Percentiles rank a stretch among this genome's conserved stretches.
These are phyloP conservation scores for Cariama cristata DNA, from an alignment of 2,113 vertebrate genomes.

Conservation along the genomic window DNA sequence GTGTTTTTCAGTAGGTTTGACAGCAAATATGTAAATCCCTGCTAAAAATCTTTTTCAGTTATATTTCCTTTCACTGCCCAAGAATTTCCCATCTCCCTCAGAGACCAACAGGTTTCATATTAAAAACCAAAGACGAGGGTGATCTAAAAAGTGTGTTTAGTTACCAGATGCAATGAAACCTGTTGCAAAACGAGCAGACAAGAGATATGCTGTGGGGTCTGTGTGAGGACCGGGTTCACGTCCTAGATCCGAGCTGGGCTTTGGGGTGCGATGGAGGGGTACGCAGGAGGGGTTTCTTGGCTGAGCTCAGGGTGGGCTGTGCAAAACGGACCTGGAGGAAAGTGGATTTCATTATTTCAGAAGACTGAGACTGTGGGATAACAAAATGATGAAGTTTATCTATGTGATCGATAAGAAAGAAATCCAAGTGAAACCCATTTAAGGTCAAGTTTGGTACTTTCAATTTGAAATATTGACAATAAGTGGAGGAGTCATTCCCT, in stretches of 20 bases:
- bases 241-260: neutral
- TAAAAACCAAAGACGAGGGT: neutral
- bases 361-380: neutral
- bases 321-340: neutral
- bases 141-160: neutral
- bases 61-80: neutral
- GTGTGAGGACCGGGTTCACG: neutral
- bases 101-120: neutral
- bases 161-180: neutral
- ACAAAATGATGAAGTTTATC: neutral
- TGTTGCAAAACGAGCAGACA: neutral
- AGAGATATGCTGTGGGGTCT: neutral
- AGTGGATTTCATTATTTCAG: neutral
- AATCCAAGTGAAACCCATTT: neutral
- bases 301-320: neutral
- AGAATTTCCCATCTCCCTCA: neutral
- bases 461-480: conserved; percentile 47
- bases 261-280: neutral
- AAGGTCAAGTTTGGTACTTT: neutral
- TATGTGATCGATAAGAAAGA: neutral
- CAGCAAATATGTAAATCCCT: neutral
- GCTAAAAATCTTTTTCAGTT: neutral
- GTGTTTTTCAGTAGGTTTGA: neutral
- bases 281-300: neutral
- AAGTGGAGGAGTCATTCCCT: conserved; percentile 49